These are phyloP conservation scores for Otis tarda DNA, from an alignment of 2,113 vertebrate genomes.

Conservation along the genomic window DNA sequence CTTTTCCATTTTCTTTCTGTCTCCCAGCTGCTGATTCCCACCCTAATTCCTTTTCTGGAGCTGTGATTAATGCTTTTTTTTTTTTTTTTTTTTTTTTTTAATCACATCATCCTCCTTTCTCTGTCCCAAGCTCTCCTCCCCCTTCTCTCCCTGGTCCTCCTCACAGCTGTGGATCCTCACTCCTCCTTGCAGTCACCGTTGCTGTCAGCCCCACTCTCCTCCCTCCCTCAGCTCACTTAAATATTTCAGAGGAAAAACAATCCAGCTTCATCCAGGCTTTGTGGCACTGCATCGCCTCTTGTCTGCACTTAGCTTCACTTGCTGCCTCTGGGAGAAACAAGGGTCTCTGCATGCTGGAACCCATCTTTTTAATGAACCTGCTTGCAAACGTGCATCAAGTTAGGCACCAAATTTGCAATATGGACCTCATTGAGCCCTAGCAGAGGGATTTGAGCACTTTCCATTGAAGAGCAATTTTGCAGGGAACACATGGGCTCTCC, in stretches of 20 bases:
- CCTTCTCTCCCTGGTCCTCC: not conserved
- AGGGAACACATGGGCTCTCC: not conserved
- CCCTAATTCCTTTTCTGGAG: constrained; percentile 57
- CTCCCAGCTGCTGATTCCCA: constrained; percentile 74
- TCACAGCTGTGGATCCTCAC: constrained; percentile 70
- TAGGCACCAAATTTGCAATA: not conserved
- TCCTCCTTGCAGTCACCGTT: not conserved
- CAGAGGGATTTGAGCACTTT: not conserved
- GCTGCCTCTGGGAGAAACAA: not conserved
- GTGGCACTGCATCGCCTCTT: not conserved
- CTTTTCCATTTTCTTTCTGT: constrained; percentile 62
- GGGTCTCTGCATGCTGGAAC: not conserved
- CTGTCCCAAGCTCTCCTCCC: not conserved
- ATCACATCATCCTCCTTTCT: constrained; percentile 61
- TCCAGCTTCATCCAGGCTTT: constrained; percentile 11
- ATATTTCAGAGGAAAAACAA: constrained; percentile 54
- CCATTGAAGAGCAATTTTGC: accelerated
- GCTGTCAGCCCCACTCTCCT: not conserved
- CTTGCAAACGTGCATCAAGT: not conserved
- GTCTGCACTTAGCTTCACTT: not conserved
- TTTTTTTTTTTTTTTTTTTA: not conserved
- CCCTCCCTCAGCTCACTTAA: constrained; percentile 18
- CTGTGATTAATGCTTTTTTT: constrained; percentile 49
- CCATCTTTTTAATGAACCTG: accelerated
- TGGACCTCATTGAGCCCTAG: not conserved